These are phyloP conservation scores for Corticium candelabrum DNA, from an alignment of 37 sponge, comb jelly and placozoan genomes.

Conservation along the genomic window DNA sequence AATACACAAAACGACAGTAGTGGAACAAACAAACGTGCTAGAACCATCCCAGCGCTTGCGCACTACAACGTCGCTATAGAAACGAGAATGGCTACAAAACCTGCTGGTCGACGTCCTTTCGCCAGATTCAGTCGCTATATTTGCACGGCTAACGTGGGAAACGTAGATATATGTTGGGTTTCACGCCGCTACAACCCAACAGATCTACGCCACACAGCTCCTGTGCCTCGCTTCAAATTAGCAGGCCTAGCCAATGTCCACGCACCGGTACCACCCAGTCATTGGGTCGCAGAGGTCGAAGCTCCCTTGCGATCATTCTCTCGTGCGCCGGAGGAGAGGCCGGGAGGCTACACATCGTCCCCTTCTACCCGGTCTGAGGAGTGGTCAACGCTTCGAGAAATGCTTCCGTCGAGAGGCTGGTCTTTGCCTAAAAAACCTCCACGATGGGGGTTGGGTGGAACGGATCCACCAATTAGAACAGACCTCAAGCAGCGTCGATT, in stretches of 20 bases:
- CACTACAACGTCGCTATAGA: not conserved
- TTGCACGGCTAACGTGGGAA: not conserved
- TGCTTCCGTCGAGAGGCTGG: conserved; percentile 70
- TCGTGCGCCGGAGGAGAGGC: conserved; percentile 37
- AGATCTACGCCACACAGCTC: conserved; percentile 41
- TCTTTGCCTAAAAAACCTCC: conserved; percentile 31
- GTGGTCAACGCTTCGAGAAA: conserved; percentile 79
- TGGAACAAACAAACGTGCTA: not conserved
- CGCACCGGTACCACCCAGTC: conserved; percentile 8
- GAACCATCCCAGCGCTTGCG: not conserved
- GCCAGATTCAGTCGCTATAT: not conserved
- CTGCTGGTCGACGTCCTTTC: too few relatives aligned
- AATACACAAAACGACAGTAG: not conserved
- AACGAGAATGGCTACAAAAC: too few relatives aligned
- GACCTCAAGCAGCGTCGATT: conserved; percentile 19
- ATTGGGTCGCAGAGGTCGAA: conserved; percentile 42
- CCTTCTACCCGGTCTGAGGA: conserved; percentile 53
- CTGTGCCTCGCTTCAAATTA: conserved; percentile 42
- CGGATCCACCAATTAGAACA: conserved; percentile 21
- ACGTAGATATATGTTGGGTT: conserved; percentile 60
- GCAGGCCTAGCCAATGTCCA: not conserved
- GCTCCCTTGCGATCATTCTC: conserved; percentile 48
- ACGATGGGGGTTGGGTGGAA: conserved; percentile 50
- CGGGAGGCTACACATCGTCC: conserved; percentile 5
- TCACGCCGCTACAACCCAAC: conserved; percentile 52